Base-by-base conservation (phyloP, 2,888 invertebrate genomes). In the Leptodirus hochenwartii region DNA sequence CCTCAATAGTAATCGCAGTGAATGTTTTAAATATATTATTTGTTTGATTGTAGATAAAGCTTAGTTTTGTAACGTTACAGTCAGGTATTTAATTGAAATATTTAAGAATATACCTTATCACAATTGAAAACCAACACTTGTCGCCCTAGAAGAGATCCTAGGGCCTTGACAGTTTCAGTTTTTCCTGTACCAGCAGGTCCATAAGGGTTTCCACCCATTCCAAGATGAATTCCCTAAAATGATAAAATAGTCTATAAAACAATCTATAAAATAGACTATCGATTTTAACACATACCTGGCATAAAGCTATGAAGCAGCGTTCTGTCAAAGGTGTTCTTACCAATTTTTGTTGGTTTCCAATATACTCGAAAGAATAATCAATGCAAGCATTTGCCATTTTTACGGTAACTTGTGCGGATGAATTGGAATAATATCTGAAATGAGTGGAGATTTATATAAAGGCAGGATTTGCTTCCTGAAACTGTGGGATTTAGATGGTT, bases 111-210 rank as follows among this genome's bases (percentile, higher is more conserved):
- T 49, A 74, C 74, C 63, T 98, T 96, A 59, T 96, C 96, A 54
- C 98, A 98, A 56, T 93, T 93, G 54, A 93, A 93, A 5, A 93
- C 85, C 27, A 93, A 58, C n/a, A 90, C 88, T 45, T 93, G 76
- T 30, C 96, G 66, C 0, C 96, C 96, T 40, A 96, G 64, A 41
- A 93, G 64, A 4, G 74, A 69, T 1, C 88, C 91, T 4, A 98
- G 60, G 2, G 93, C 90, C 61, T 98, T 98, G 0, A 98, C 91
- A 13, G 93, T 91, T 56, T 98, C 96, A 0, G 96, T 98, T 61
- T 98, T 98, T 0, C 96, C 96, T 1, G 96, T 98, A 31, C 98
- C 98, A 12, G 98, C 98, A 2, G 96, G 96, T 1, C 98, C 98
- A 46, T 95, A 96, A 0, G 96, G 96, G 60, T 98, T 98, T 5